Evolutionary conservation across 53 echinoderm and acorn worm species (phyloP), one percentile per base, ranked within the genome.

Genomic region (Patiria pectinifera): DNA sequence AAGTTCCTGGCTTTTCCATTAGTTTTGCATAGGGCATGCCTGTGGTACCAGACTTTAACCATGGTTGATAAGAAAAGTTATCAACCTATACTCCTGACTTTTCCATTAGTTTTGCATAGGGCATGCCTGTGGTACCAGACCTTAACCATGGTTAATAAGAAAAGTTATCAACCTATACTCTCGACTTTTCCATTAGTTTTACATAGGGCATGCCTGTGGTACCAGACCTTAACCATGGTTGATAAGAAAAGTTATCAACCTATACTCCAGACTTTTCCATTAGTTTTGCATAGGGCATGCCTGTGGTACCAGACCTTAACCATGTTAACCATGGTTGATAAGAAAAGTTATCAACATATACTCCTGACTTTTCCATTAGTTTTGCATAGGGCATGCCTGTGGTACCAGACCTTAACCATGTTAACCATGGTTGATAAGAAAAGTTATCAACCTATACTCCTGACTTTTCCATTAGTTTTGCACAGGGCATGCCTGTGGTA

Each of bases 121-220:
- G 96, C 89, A 86, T 96, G 89, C 97, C 97, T 15, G 97, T 97
- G 14, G 94, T 96, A 53, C 95, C 95, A 92, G 96, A 96, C 87
- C 86, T 95, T 35, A 35, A 35, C 35, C 35, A 35, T 35, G 35
- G 35, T 35, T 35, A 1, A 35, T 35, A 35, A 35, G 35, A 35
- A 35, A 35, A 35, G 35, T 35, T 35, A 35, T 35, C 35, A 35
- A 35, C 35, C 35, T 35, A 35, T 13, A 15, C 45, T 19, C 44
- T 2, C 3, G 18, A 46, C 18, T 81, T n/a, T 81, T 81, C 11
- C 35, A 45, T 81, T 81, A 11, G 16, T 18, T 81, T 35, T 24
- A 2, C 13, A 35, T 3, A 81, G 35, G 18, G 14, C 82, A 81
- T 45, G 82, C 45, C 71, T 71, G 71, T 71, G 71, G 19, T 71